phyloP scores from a whole-genome alignment of 2,113 vertebrate genomes.

The Esox niger region DNA sequence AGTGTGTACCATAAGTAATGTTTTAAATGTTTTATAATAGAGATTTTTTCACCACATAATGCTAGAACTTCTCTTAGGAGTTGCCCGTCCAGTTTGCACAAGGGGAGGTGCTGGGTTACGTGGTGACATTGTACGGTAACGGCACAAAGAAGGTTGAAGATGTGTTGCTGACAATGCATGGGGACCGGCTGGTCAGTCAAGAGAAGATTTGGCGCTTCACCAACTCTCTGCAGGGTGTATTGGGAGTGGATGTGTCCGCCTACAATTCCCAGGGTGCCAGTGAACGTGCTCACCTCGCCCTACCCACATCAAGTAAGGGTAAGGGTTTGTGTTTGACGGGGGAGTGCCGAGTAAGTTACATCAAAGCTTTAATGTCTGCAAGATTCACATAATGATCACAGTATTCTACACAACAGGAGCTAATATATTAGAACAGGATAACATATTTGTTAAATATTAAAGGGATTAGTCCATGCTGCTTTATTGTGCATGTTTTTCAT shows the following conservation, averaged over 20 bases:
- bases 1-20: no score
- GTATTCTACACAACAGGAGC: no score
- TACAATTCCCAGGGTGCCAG: constrained; percentile 50
- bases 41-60: not conserved
- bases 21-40: no score
- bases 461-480: no score
- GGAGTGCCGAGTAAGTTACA: no score
- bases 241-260: constrained; percentile 49
- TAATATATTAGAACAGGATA: no score
- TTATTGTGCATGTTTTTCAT: not conserved
- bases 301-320: constrained; percentile 46
- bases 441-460: no score
- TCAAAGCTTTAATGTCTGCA: no score
- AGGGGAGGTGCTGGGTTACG: constrained; percentile 54
- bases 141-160: not conserved
- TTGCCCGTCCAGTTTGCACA: constrained; percentile 55
- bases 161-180: constrained; percentile 13
- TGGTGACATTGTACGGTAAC: constrained; percentile 31
- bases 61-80: constrained; percentile 39
- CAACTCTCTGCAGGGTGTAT: constrained; percentile 26
- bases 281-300: constrained; percentile 38
- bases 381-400: no score
- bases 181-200: constrained; percentile 6
- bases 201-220: constrained; percentile 27
- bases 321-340: no score